Base-by-base conservation (phyloP, 2,888 invertebrate genomes). In the Rhagium mordax region DNA sequence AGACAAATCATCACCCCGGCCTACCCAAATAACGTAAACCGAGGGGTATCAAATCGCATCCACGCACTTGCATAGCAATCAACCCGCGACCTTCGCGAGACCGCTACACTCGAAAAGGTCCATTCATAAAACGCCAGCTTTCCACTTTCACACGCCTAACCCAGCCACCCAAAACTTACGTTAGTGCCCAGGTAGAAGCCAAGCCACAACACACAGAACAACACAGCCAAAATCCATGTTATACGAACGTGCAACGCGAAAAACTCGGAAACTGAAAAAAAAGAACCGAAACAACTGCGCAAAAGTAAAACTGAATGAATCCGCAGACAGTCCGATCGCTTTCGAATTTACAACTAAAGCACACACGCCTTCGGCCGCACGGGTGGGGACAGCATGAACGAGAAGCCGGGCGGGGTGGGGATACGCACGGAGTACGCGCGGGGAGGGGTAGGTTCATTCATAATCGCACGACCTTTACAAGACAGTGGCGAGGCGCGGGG, bases 371-470 rank as follows among this genome's bases (percentile, higher is more conserved):
- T 72, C 72, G 74, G 70, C 80, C 78, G 78, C 81, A 79, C 15
- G 7, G 16, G 83, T 20, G 81, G 80, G 78, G 80, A 76, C n/a
- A n/a, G 78, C 78, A 85, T 86, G 86, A 86, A 85, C 84, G 86
- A 84, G 83, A 79, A 75, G 74, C 75, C 75, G 70, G n/a, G 64
- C 68, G 73, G 78, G 74, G 81, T 61, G 80, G 82, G 81, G 81
- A 77, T 70, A 70, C 48, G 72, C 33, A 71, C 70, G 51, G 85
- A 82, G 83, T 51, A 48, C 69, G 85, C 86, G 83, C 81, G 85
- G 85, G 83, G 86, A 87, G 89, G 89, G 88, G 89, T 88, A 87
- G 88, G 89, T 87, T 88, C 88, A 88, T 87, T 87, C 87, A 87
- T 87, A 86, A 87, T 87, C 85, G 82, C 83, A 81, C 84, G 86